Evolutionary conservation across 2,888 invertebrate species (phyloP), one percentile per base, ranked within the genome.

Genomic region (Drosophila siamana): DNA sequence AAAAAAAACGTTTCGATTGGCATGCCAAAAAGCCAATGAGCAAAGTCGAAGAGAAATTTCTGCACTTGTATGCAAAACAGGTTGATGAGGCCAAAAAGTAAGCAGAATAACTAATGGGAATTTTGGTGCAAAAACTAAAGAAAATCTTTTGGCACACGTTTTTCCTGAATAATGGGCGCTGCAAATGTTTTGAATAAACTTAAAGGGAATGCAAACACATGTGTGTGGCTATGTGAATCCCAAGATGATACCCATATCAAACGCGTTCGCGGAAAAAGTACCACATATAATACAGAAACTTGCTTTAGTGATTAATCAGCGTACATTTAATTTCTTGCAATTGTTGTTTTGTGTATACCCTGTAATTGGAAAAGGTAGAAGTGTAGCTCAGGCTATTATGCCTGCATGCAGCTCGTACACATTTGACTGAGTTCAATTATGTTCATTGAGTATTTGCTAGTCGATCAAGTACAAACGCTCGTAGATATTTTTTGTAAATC

Each of bases 41-140:
- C 74, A 64, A 60, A 69, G 69, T 69, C 56, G 33, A 70, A 65
- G 46, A 57, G 70, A 70, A 70, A 74, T 69, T 55, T 69, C 43
- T 51, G 65, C 70, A 61, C 70, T 64, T 43, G 41, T 44, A 74
- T 70, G 74, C 70, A 65, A 74, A 65, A 47, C 52, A 56, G 52
- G 13, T 41, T 36, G 52, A 26, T 30, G 24, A n/a, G 36, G 28
- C 9, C 41, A 13, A 48, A 50, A 28, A 46, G 19, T n/a, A 26
- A 26, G 19, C 36, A 11, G 36, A 38, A 38, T n/a, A 30, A 41
- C 15, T 26, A 38, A 38, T 38, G 36, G 36, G 6, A 57, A 43
- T 30, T 30, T 28, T 40, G 16, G 19, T 28, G 13, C 41, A 41
- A 41, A 19, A 2, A n/a, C 4, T 13, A 5, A 54, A 43, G 54